phyloP scores from a whole-genome alignment of 1,140 invertebrate species.

The Pseudomyrmex cubaensis region DNA sequence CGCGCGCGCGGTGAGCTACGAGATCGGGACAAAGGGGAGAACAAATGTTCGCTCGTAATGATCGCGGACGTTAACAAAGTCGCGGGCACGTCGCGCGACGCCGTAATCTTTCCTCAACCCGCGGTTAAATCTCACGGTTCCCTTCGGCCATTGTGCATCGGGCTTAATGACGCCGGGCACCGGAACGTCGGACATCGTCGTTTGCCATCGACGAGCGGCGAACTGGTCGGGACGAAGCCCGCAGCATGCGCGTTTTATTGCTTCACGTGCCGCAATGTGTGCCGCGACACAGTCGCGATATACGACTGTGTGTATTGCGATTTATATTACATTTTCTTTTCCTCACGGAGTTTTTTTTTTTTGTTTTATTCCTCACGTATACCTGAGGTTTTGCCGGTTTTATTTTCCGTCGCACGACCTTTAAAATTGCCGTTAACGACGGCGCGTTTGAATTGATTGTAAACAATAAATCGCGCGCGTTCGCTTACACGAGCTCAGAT shows the following conservation, averaged over 20 bases:
- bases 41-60: constrained; percentile 46
- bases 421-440: not conserved
- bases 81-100: constrained; percentile 33
- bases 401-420: not conserved
- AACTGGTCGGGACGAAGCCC: constrained; percentile 3
- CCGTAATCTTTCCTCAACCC: constrained; percentile 38
- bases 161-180: constrained; percentile 39
- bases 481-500: not conserved
- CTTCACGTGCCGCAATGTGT: constrained; percentile 41
- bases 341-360: not conserved
- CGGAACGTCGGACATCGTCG: constrained; percentile 20
- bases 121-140: constrained; percentile 33
- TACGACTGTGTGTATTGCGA: not conserved
- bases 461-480: constrained; percentile 16
- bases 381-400: constrained; percentile 1
- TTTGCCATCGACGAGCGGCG: constrained; percentile 5
- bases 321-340: constrained; percentile 22
- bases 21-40: constrained; percentile 40
- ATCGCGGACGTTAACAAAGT: constrained; percentile 48
- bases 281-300: constrained; percentile 16
- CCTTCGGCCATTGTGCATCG: constrained; percentile 43
- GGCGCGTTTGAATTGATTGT: constrained; percentile 18
- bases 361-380: too few relatives aligned
- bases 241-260: constrained; percentile 51
- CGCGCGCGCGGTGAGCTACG: constrained; percentile 1